A percentile compares a stretch with the other conserved stretches of the same genome.
Conservation (phyloP, 1,140 invertebrate species). For the Bacillus rossius region DNA sequence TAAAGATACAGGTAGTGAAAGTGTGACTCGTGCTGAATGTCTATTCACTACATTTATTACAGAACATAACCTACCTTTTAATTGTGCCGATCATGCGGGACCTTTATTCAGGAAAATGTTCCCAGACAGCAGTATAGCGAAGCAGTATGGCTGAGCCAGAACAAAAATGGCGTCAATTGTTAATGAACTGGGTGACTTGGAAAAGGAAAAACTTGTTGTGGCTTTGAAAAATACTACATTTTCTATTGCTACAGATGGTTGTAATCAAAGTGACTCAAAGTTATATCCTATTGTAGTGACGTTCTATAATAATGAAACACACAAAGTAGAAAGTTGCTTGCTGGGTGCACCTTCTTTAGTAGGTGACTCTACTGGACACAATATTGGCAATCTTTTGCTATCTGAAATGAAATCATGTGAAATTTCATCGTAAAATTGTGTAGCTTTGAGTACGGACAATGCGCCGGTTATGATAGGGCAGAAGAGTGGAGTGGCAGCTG, state of each 20-base stretch:
- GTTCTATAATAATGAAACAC: background rate
- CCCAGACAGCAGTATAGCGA: background rate
- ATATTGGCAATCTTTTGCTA: no score
- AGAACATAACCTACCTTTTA: background rate
- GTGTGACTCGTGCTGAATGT: background rate
- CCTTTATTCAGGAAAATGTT: slow-evolving; percentile 3
- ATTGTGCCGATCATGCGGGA: background rate
- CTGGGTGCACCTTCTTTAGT: background rate
- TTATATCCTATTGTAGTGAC: background rate
- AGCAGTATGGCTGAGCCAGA: background rate
- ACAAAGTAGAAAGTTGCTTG: background rate
- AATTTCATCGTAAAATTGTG: background rate
- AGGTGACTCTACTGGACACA: background rate
- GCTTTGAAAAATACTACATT: background rate
- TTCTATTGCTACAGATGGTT: background rate
- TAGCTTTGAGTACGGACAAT: background rate
- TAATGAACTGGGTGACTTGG: background rate
- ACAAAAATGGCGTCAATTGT: background rate
- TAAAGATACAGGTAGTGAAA: background rate
- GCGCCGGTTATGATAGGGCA: background rate
- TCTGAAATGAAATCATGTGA: background rate
- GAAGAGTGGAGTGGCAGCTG: slow-evolving; percentile 2
- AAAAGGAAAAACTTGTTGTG: background rate
- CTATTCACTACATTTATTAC: background rate
- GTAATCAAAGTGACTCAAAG: background rate